phyloP scores from a whole-genome alignment of 2,797 vertebrate genomes.

The Pteropus rufus region DNA sequence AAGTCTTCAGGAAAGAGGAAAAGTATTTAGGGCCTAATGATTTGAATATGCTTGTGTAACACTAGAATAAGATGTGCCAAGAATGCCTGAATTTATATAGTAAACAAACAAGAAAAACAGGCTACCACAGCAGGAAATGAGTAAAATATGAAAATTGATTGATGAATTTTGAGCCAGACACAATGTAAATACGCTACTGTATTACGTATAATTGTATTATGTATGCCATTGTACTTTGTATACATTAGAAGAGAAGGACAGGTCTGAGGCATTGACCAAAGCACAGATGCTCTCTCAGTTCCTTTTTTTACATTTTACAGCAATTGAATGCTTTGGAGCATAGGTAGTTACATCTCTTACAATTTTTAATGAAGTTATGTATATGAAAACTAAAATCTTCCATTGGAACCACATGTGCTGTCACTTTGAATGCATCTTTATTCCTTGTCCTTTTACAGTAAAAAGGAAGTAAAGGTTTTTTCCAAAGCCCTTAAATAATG shows the following conservation, averaged over 20 bases:
- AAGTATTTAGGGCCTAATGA: background rate
- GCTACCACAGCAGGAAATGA: background rate
- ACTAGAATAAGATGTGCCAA: background rate
- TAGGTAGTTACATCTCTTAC: background rate
- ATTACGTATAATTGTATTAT: background rate
- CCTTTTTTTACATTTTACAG: background rate
- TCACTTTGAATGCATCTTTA: background rate
- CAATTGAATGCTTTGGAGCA: background rate
- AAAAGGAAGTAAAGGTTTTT: background rate
- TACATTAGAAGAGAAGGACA: background rate
- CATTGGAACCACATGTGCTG: background rate
- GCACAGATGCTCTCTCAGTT: background rate
- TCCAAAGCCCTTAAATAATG: background rate
- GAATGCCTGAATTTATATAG: conserved; percentile 23
- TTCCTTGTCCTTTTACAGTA: background rate
- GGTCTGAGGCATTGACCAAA: background rate
- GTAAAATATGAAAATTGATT: background rate
- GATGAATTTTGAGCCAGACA: background rate
- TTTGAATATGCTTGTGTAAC: background rate
- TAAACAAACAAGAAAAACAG: conserved; percentile 25
- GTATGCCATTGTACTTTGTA: background rate
- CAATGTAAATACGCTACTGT: background rate
- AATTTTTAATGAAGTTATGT: background rate
- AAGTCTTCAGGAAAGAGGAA: conserved; percentile 14
- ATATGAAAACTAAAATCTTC: background rate